Percentiles rank a stretch among this genome's conserved stretches.
Conservation (phyloP, 2,888 invertebrate genomes). For the Lobophora halterata region DNA sequence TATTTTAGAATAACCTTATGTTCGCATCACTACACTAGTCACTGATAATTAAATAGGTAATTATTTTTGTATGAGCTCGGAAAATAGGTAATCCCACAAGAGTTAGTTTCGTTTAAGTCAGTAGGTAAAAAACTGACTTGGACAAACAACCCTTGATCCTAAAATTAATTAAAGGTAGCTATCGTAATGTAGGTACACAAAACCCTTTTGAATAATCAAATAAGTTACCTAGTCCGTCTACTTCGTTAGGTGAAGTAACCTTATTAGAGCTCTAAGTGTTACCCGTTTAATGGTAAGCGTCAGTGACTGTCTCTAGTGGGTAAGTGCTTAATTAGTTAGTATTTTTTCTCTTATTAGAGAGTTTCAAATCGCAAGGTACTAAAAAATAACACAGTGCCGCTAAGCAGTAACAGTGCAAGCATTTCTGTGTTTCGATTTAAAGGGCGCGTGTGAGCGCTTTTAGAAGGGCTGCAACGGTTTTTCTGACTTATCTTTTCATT, state of each 20-base stretch:
- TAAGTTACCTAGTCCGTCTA: background rate
- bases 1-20: too few relatives aligned
- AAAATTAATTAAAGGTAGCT: conserved; percentile 17
- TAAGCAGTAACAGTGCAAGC: too few relatives aligned
- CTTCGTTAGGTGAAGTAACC: conserved; percentile 3
- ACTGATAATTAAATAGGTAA: too few relatives aligned
- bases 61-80: too few relatives aligned
- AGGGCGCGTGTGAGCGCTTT: too few relatives aligned
- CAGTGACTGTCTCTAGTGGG: conserved; percentile 12
- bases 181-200: conserved; percentile 7
- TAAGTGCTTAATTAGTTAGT: conserved; percentile 14
- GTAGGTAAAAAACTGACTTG: conserved; percentile 1
- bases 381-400: too few relatives aligned
- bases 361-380: too few relatives aligned
- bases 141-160: conserved; percentile 10
- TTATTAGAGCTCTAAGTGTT: conserved; percentile 6
- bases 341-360: conserved; percentile 2
- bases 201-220: conserved; percentile 10
- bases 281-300: conserved; percentile 14
- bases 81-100: conserved; percentile 6
- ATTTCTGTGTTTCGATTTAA: too few relatives aligned
- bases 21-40: too few relatives aligned
- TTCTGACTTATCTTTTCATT: too few relatives aligned
- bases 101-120: conserved; percentile 8
- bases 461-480: too few relatives aligned